Evolutionary conservation across 2,113 vertebrate species (phyloP), one percentile per base, ranked within the genome.

Genomic region (Prionailurus viverrinus): DNA sequence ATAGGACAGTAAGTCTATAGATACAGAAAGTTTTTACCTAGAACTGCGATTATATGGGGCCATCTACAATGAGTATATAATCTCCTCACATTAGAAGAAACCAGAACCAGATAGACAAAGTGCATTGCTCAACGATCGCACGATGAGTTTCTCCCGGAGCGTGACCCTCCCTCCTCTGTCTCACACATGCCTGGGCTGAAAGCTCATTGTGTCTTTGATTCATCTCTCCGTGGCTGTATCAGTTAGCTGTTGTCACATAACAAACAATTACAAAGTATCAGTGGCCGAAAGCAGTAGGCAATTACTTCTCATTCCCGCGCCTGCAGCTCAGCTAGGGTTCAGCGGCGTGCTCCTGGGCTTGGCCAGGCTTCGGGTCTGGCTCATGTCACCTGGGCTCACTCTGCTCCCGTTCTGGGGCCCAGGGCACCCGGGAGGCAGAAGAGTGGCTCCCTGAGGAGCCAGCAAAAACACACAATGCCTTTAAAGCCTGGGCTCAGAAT

Each of bases 61-160:
- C 36, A 74, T 33, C 68, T 58, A 84, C 85, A 89, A 48, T 58
- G 29, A 92, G 11, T 55, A 73, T 61, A 73, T 14, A 55, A 82
- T 13, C 14, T 92, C 14, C 41, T 73, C 78, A 41, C n/a, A 82
- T 93, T 92, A 76, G 33, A 82, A 68, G 61, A 97, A 90, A 79
- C 48, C 79, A 95, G 51, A 91, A 31, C 6, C 51, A 89, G 53
- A 71, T 4, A 19, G 55, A 89, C 61, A 71, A 94, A 61, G 33
- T 2, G 4, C 0, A 7, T 10, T 6, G 10, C 36, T 95, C 68
- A 12, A 79, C 94, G 53, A 10, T 68, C 79, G 45, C 1, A 36
- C 10, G 31, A 39, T 2, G 8, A 61, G 31, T 55, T 96, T 73
- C 45, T 90, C 73, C 27, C 33, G 82, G 7, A 95, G 18, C 48